A percentile compares a stretch with the other conserved stretches of the same genome.
These are phyloP conservation scores for Aphidoletes aphidimyza DNA, from an alignment of 2,888 invertebrate genomes.

Conservation along the genomic window DNA sequence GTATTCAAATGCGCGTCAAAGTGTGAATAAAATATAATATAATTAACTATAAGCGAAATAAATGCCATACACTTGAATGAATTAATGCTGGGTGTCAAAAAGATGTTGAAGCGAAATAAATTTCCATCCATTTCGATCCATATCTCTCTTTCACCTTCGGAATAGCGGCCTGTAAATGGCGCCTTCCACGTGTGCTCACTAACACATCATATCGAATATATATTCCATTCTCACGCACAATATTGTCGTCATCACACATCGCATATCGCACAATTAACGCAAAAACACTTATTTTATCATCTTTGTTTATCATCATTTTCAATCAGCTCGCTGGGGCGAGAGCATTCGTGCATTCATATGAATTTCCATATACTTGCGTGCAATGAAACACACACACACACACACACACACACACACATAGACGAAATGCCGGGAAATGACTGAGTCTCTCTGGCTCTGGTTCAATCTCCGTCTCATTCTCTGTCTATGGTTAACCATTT, in stretches of 20 bases:
- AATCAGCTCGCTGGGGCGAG: constrained; percentile 9
- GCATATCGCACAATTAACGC: constrained; percentile 1
- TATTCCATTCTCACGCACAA: constrained; percentile 21
- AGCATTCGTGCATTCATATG: constrained; percentile 22
- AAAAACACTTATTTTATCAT: constrained; percentile 42
- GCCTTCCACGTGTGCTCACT: background rate
- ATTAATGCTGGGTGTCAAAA: background rate
- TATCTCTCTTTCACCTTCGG: too few species aligned
- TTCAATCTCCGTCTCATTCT: too few species aligned
- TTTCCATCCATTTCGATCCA: background rate
- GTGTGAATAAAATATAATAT: background rate
- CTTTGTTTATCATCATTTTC: constrained; percentile 16
- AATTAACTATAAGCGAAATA: background rate
- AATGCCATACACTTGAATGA: background rate
- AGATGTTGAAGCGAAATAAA: background rate
- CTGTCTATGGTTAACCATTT: constrained; percentile 22
- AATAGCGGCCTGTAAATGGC: too few species aligned
- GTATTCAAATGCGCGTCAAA: background rate
- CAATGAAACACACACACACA: background rate
- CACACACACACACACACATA: too few species aligned
- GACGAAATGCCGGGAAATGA: too few species aligned
- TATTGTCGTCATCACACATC: background rate
- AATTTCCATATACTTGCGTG: constrained; percentile 22
- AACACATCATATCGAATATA: background rate
- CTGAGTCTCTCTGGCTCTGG: too few species aligned